These are phyloP conservation scores for Melanotaenia trifasciata DNA, from an alignment of 2,797 vertebrate genomes.

Conservation along the genomic window DNA sequence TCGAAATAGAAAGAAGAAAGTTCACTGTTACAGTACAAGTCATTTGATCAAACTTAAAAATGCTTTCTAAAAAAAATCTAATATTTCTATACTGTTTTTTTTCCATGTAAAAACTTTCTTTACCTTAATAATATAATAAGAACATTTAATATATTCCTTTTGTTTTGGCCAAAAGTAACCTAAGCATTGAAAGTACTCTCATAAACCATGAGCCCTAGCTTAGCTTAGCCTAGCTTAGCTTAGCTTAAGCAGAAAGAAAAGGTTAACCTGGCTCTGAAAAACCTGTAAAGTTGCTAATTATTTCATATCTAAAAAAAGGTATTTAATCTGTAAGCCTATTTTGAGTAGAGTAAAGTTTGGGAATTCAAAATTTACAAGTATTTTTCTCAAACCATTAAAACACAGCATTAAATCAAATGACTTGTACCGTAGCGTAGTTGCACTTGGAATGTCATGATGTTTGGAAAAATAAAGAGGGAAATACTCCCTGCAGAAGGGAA, in stretches of 20 bases:
- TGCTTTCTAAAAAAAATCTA: background rate
- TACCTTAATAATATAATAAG: background rate
- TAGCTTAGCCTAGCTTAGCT: background rate
- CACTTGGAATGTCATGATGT: slow-evolving; percentile 45
- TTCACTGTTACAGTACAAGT: slow-evolving; percentile 20
- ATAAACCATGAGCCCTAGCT: background rate
- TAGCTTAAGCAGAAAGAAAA: background rate
- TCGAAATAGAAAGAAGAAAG: background rate
- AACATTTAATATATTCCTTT: background rate
- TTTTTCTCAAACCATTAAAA: background rate
- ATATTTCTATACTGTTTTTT: background rate
- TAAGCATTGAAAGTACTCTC: background rate
- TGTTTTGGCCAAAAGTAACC: background rate
- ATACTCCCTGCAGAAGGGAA: slow-evolving; percentile 57
- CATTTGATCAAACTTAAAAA: slow-evolving; percentile 16
- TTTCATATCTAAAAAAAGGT: background rate
- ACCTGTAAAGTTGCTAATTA: background rate
- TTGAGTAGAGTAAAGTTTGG: background rate
- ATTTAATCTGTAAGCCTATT: background rate
- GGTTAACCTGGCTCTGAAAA: background rate
- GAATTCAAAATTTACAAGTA: background rate
- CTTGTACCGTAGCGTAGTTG: slow-evolving; percentile 11
- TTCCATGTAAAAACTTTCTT: background rate
- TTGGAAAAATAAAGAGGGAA: background rate
- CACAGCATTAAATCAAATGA: slow-evolving; percentile 25